Evolutionary conservation across 2,113 vertebrate species (phyloP).

Genomic region (Neolamprologus sp.): DNA sequence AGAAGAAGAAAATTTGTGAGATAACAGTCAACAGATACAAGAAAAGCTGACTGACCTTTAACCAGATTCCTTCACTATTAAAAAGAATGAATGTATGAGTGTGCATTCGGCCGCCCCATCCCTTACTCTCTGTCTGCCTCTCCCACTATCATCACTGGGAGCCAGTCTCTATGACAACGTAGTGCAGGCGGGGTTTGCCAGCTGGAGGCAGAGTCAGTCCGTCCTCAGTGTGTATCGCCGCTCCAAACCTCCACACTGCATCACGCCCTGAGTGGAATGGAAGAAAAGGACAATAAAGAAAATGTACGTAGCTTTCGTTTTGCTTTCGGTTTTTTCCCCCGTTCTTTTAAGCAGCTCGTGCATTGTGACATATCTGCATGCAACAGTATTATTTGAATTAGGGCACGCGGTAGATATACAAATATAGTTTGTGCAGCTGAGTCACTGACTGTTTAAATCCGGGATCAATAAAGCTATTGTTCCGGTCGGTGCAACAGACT

Average conservation of each 20-base stretch:
- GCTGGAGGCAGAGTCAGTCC: slow-evolving; percentile 20
- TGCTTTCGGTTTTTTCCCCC: accelerated
- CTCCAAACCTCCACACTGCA: slow-evolving; percentile 16
- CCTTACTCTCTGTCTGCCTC: neutral
- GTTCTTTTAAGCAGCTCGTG: neutral
- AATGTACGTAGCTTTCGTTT: slow-evolving; percentile 47
- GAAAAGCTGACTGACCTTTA: neutral
- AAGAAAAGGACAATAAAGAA: slow-evolving; percentile 60
- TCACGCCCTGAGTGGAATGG: slow-evolving; percentile 62
- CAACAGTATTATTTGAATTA: neutral
- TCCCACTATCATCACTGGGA: slow-evolving; percentile 3
- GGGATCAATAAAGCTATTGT: slow-evolving; percentile 43
- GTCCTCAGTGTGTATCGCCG: slow-evolving; percentile 38
- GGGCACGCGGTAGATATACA: neutral
- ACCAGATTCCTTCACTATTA: neutral
- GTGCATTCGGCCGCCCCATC: neutral
- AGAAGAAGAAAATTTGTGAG: neutral
- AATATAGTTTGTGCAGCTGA: neutral
- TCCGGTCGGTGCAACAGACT: neutral
- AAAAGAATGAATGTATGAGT: neutral
- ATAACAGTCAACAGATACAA: neutral
- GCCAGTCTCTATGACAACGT: slow-evolving; percentile 64
- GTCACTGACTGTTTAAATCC: slow-evolving; percentile 11
- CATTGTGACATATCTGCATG: neutral
- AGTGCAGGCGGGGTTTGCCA: slow-evolving; percentile 51